Evolutionary conservation across 2,888 invertebrate genomes (phyloP).

Genomic region (Standfussiana lucernea): DNA sequence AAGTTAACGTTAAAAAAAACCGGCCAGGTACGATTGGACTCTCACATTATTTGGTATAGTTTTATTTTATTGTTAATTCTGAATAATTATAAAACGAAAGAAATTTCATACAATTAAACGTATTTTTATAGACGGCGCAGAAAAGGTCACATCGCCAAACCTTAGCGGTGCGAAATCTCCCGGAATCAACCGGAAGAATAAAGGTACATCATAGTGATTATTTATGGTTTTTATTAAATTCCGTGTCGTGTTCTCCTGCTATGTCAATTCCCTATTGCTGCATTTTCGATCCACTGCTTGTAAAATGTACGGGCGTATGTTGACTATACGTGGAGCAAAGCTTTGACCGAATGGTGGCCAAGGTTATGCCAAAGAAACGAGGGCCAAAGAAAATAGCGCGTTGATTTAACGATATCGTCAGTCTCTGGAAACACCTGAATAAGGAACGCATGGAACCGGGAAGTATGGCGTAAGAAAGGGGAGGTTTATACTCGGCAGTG

Average conservation of each 20-base stretch:
- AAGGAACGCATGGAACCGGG: not conserved
- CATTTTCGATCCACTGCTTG: not conserved
- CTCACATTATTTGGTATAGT: not conserved
- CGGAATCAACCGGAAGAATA: conserved; percentile 23
- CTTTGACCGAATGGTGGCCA: not conserved
- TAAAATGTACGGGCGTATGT: not conserved
- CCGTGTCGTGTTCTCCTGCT: not conserved
- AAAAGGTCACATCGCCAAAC: conserved; percentile 14
- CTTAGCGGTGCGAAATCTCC: conserved; percentile 43
- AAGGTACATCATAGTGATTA: conserved; percentile 52
- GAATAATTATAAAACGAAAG: not conserved
- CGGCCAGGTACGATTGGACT: not conserved
- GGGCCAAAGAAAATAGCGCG: not conserved
- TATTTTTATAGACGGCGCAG: conserved; percentile 28
- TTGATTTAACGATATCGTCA: not conserved
- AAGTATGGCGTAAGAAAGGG: not conserved
- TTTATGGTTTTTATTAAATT: not conserved
- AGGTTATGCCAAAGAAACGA: not conserved
- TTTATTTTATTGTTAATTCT: not conserved
- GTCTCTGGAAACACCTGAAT: not conserved
- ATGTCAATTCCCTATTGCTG: not conserved
- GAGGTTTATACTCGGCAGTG: too few relatives aligned
- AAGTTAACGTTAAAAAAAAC: not conserved
- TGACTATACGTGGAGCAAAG: not conserved
- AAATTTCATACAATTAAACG: not conserved